phyloP scores from a whole-genome alignment of 1,140 invertebrate species.

The Hormaphis cornu region DNA sequence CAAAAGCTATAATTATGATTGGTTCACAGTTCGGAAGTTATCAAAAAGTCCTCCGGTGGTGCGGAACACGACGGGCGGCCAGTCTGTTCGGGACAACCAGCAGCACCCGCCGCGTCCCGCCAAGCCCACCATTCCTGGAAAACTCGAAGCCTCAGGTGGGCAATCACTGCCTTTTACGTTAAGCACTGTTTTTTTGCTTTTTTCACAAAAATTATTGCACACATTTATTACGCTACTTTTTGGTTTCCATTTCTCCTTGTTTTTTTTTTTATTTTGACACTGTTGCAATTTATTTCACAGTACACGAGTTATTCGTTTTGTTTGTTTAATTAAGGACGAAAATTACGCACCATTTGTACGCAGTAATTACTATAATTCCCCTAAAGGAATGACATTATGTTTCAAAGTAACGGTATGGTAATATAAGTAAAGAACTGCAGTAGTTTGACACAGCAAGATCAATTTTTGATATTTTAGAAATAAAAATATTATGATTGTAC shows the following conservation, averaged over 20 bases:
- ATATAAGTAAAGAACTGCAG: too few species aligned
- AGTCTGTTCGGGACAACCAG: conserved; percentile 20
- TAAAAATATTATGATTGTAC: too few species aligned
- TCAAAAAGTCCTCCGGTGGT: conserved; percentile 20
- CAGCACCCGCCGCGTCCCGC: conserved; percentile 17
- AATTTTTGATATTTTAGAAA: too few species aligned
- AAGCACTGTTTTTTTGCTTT: neutral
- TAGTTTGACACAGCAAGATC: too few species aligned
- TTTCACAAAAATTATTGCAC: conserved; percentile 9
- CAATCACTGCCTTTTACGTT: conserved; percentile 9
- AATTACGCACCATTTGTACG: too few species aligned
- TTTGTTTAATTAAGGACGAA: neutral
- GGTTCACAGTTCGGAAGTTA: conserved; percentile 19
- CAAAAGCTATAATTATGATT: too few species aligned
- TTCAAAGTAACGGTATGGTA: too few species aligned
- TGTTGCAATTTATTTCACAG: neutral
- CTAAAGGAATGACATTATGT: too few species aligned
- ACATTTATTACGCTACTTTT: conserved; percentile 3
- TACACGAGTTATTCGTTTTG: neutral
- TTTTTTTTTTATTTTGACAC: neutral
- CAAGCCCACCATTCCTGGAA: conserved; percentile 16
- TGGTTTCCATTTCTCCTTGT: neutral
- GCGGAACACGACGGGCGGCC: conserved; percentile 8
- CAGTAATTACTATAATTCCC: too few species aligned
- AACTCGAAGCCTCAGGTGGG: conserved; percentile 26